A percentile compares a stretch with the other conserved stretches of the same genome.
Conservation (phyloP, 1,140 invertebrate genomes). For the Tetramorium alpestre region DNA sequence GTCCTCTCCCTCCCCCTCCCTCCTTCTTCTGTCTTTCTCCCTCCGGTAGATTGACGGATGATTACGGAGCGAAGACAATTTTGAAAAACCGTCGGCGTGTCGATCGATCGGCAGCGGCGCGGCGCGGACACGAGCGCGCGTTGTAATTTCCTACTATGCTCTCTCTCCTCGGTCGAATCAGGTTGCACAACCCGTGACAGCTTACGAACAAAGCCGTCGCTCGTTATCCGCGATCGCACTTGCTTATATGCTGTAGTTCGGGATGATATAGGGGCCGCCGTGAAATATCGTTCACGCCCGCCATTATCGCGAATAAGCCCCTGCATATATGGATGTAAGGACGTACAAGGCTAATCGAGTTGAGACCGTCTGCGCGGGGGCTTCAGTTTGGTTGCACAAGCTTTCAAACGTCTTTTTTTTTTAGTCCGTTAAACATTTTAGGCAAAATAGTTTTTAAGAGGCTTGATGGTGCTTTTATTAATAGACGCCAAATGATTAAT, state of each 20-base stretch:
- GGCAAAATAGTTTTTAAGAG: neutral
- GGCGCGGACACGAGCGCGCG: conserved; percentile 31
- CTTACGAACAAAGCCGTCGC: conserved; percentile 66
- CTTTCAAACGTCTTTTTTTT: neutral
- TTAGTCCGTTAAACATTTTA: conserved; percentile 9
- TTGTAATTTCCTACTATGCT: conserved; percentile 73
- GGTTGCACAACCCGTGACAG: conserved; percentile 64
- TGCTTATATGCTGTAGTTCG: conserved; percentile 71
- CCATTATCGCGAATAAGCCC: conserved; percentile 71
- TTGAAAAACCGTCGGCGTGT: conserved; percentile 57
- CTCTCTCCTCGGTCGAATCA: conserved; percentile 63
- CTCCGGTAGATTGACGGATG: conserved; percentile 22
- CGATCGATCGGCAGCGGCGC: conserved; percentile 44
- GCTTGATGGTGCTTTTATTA: neutral
- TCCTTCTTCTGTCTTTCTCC: no score
- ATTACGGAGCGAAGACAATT: conserved; percentile 37
- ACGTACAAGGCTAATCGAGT: conserved; percentile 51
- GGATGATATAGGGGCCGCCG: conserved; percentile 65
- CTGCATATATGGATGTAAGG: conserved; percentile 35
- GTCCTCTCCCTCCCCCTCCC: neutral
- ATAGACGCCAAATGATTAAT: neutral
- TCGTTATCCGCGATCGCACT: conserved; percentile 75
- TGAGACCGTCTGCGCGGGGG: neutral
- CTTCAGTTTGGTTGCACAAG: neutral
- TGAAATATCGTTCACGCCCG: conserved; percentile 73